Evolutionary conservation across 2,888 invertebrate species (phyloP), one percentile per base, ranked within the genome.

Genomic region (Eumerus sabulonum): DNA sequence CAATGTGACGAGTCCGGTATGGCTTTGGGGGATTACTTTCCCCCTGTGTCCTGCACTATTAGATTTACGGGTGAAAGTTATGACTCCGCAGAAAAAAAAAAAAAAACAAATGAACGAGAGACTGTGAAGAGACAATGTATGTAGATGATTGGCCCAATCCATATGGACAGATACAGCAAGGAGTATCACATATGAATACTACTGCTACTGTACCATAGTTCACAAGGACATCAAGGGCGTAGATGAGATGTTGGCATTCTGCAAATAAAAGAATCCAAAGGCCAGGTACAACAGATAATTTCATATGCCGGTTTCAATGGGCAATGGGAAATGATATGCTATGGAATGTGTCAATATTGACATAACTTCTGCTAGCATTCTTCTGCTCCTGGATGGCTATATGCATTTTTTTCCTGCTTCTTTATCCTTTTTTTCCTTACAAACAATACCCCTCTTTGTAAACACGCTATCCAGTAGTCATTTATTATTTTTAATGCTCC

Each of bases 311-410:
- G 70, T 64, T 79, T 74, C 79, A 68, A 67, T 77, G 67, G 59
- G 67, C 67, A 70, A n/a, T n/a, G n/a, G 18, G 51, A 64, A 66
- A 53, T 68, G 73, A 74, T 79, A 74, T 79, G 74, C 74, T 79
- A 79, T 79, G 74, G 74, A 68, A 79, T 74, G 64, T 74, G 79
- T 79, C 79, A 79, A 79, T 79, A 79, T 79, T 79, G 79, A 63
- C 40, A 64, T 56, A 70, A 74, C 64, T 74, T 74, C 74, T 56
- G 64, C 60, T 64, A 54, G 74, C 16, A 60, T 79, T 74, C 68
- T 79, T 60, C 67, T 67, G 62, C 27, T 27, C 27, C 7, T 27
- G 27, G 27, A 27, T 27, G 27, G 7, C 7, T 51, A 63, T 18
- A 44, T 60, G 18, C 40, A 18, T 51, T 67, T 48, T 72, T 67